Base-by-base conservation (phyloP, 37 sponge, comb jelly and placozoan species). In the Oscarella lobularis region DNA sequence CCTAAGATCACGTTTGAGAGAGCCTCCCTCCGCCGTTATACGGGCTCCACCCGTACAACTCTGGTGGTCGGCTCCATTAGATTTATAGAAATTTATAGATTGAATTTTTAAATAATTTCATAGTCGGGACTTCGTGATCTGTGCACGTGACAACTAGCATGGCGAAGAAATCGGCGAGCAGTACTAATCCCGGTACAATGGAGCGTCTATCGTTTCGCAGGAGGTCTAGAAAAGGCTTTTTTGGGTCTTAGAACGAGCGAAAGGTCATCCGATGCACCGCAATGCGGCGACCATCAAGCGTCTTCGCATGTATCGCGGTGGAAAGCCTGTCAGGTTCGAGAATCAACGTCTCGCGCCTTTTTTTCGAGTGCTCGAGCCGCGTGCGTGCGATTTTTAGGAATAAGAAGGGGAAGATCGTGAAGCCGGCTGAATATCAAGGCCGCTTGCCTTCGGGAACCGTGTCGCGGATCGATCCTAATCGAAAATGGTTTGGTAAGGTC, bases 401-500 rank as follows among this genome's bases (percentile, higher is more conserved):
- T 80, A 73, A 74, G 33, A 33, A 80, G 37, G 99, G 99, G 0
- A 75, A 80, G 3, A 88, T 98, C 20, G 38, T 94, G 36, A 80
- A 86, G 66, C 83, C 89, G 31, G 99, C 99, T 31, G 92, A 89
- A 1, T 98, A 86, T 41, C 99, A 98, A 75, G 60, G 81, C 20
- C 27, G 71, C 41, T 88, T 75, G 1, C 82, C 81, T 41, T 73
- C 89, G 36, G 99, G 99, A 39, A 89, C 91, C 66, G 89, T 94
- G 31, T 91, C 95, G 0, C 77, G 99, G 75, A 81, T 98, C 2
- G 89, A 98, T 40, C 99, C 99, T 5, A 98, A 98, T 80, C 81
- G 84, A 38, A 93, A 93, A 66, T 97, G 99, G 99, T 98, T 94
- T 78, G 99, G 95, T 92, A 66, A 60, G 41, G 9, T 29, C 27